A percentile compares a stretch with the other conserved stretches of the same genome.
Evolutionary conservation across 1,140 invertebrate species (phyloP).

Genomic region (Kradibia gibbosae): DNA sequence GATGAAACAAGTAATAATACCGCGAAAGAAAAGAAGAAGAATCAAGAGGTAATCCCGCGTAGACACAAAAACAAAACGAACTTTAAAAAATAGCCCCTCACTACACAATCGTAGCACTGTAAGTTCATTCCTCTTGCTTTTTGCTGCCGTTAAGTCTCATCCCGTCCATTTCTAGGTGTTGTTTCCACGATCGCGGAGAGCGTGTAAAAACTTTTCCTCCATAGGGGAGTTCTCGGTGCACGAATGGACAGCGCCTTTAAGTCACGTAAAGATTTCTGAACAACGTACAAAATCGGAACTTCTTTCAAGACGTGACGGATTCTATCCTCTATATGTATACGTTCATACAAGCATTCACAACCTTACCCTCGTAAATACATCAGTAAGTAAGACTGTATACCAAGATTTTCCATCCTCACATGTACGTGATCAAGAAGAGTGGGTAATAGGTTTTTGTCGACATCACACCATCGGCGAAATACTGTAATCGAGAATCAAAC

Average conservation of each 20-base stretch:
- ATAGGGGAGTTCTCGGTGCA: conserved; percentile 19
- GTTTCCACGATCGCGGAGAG: neutral
- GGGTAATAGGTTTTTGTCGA: conserved; percentile 46
- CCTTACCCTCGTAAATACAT: neutral
- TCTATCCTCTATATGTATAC: neutral
- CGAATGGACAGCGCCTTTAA: neutral
- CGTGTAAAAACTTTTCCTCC: conserved; percentile 38
- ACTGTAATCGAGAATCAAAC: neutral
- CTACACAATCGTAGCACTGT: neutral
- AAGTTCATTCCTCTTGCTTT: neutral
- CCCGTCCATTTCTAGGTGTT: conserved; percentile 40
- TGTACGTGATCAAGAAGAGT: neutral
- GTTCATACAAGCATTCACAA: neutral
- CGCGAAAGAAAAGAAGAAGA: neutral
- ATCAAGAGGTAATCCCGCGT: neutral
- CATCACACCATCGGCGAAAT: neutral
- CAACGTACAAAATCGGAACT: conserved; percentile 46
- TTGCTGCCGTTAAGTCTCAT: conserved; percentile 37
- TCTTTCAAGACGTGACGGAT: conserved; percentile 39
- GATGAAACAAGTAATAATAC: conserved; percentile 14
- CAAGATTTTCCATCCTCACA: neutral
- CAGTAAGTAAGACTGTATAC: no score
- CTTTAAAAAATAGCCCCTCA: neutral
- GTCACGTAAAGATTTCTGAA: conserved; percentile 43
- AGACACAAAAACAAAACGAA: conserved; percentile 11